These are phyloP conservation scores for Eupithecia insigniata DNA, from an alignment of 2,888 invertebrate genomes.

Conservation along the genomic window DNA sequence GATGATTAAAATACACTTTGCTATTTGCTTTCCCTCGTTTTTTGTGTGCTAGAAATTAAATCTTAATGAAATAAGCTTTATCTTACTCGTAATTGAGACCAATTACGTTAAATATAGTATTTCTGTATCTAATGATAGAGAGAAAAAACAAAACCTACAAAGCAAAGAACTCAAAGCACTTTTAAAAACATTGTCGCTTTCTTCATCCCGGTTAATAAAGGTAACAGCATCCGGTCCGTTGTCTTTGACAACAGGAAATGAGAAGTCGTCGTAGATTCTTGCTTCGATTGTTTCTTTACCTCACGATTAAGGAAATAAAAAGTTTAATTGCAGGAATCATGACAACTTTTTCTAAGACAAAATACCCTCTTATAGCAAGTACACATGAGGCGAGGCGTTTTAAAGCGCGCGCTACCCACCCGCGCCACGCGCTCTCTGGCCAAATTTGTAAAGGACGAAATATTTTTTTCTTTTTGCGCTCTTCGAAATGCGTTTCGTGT, in stretches of 20 bases:
- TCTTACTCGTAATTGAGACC: not conserved
- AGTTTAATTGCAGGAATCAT: not conserved
- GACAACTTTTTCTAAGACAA: not conserved
- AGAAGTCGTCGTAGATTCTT: constrained; percentile 27
- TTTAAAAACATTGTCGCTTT: constrained; percentile 7
- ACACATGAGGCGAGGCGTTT: no score
- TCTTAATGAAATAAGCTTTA: no score
- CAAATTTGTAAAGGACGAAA: no score
- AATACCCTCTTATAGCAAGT: no score
- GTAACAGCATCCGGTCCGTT: constrained; percentile 20
- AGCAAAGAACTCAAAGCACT: not conserved
- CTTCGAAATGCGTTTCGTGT: no score
- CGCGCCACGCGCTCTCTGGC: no score
- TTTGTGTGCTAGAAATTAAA: not conserved
- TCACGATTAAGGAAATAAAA: not conserved
- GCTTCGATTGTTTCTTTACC: constrained; percentile 12
- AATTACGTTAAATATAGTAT: not conserved
- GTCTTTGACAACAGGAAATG: constrained; percentile 41
- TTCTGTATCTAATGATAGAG: not conserved
- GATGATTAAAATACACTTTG: not conserved
- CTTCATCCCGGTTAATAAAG: constrained; percentile 16
- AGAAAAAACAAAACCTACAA: not conserved
- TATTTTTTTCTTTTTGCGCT: no score
- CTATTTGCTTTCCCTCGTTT: not conserved
- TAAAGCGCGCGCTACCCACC: no score